A percentile compares a stretch with the other conserved stretches of the same genome.
phyloP scores from a whole-genome alignment of 1,140 invertebrate species.

The Grapholita molesta region DNA sequence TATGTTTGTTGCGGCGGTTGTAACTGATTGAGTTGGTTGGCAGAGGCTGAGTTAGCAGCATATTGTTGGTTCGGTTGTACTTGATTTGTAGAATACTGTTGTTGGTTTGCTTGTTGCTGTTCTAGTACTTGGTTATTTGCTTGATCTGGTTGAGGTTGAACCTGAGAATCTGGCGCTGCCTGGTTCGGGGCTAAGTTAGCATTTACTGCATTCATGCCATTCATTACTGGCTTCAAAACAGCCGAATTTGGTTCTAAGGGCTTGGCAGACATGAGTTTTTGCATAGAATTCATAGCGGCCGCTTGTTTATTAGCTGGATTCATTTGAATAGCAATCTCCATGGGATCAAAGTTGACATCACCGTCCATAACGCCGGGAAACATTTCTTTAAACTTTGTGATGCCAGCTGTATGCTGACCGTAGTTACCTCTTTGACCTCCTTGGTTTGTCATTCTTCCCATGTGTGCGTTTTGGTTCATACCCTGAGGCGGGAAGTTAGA shows the following conservation, averaged over 20 bases:
- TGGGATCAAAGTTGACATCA: constrained; percentile 66
- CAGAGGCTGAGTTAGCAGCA: background rate
- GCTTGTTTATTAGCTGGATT: constrained; percentile 66
- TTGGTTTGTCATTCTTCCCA: constrained; percentile 23
- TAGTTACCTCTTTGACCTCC: constrained; percentile 26
- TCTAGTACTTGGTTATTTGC: constrained; percentile 6
- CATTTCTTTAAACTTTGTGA: constrained; percentile 66
- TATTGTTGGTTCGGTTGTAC: constrained; percentile 6
- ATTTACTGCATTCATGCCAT: constrained; percentile 23
- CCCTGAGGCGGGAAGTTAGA: background rate
- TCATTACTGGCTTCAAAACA: constrained; percentile 23
- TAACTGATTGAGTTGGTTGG: background rate
- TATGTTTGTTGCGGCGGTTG: constrained; percentile 19
- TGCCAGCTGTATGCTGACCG: constrained; percentile 49
- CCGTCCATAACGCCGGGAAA: constrained; percentile 59
- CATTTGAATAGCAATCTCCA: constrained; percentile 72
- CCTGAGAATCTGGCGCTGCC: constrained; percentile 14
- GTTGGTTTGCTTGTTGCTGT: constrained; percentile 12
- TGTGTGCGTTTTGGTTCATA: constrained; percentile 20
- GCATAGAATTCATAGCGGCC: constrained; percentile 49
- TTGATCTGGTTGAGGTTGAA: background rate
- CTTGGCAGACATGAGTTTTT: constrained; percentile 46
- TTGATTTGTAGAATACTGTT: background rate
- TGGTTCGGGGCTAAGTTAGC: constrained; percentile 9
- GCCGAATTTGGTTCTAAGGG: constrained; percentile 15